Evolutionary conservation across 2,113 vertebrate species (phyloP).

Genomic region (Cavia porcellus): DNA sequence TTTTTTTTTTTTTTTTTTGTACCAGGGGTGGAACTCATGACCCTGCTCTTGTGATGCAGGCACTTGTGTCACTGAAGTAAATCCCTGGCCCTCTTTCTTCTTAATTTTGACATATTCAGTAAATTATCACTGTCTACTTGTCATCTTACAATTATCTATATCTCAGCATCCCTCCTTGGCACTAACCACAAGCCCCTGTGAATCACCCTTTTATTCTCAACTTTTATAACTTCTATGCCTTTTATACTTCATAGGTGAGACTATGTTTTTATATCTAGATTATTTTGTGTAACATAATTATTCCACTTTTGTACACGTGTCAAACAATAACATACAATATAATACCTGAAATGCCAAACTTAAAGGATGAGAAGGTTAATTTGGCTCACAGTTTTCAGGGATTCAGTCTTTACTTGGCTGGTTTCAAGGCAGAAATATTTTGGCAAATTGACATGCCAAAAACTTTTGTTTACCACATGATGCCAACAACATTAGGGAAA

Average conservation of each 20-base stretch:
- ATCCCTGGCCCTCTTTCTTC: background rate
- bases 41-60: too few species aligned
- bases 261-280: background rate
- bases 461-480: background rate
- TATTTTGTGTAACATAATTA: too few species aligned
- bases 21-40: too few species aligned
- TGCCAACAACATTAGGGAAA: background rate
- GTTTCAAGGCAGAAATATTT: background rate
- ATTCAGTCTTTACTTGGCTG: background rate
- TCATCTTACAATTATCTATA: background rate
- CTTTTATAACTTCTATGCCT: background rate
- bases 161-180: background rate
- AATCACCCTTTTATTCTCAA: background rate
- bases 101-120: background rate
- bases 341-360: background rate
- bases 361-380: background rate
- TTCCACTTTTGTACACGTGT: background rate
- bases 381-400: background rate
- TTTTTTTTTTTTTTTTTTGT: too few species aligned
- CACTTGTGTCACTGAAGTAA: too few species aligned
- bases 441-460: background rate
- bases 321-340: background rate
- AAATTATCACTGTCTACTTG: too few species aligned
- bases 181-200: background rate
- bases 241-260: background rate